Percentiles rank a stretch among this genome's conserved stretches.
Evolutionary conservation across 2,888 invertebrate genomes (phyloP).

Genomic region (Mellilla xanthometata): DNA sequence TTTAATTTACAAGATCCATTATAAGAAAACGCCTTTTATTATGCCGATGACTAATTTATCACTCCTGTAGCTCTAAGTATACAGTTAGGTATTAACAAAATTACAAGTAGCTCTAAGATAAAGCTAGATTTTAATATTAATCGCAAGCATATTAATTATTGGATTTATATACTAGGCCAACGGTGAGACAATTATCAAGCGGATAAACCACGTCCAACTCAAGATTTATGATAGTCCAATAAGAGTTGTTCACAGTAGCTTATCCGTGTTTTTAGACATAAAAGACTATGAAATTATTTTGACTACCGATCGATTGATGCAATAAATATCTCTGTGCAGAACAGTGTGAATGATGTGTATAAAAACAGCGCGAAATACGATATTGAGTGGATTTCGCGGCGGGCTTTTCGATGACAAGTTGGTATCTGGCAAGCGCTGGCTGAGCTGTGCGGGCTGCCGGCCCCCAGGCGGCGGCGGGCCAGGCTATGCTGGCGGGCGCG

Average conservation of each 20-base stretch:
- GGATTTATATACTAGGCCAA: too few relatives aligned
- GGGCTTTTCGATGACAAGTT: conserved; percentile 52
- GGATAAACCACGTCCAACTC: not conserved
- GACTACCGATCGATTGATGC: conserved; percentile 34
- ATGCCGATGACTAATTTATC: too few relatives aligned
- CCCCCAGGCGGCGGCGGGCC: conserved; percentile 12
- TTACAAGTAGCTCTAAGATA: too few relatives aligned
- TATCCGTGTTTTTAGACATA: conserved; percentile 15
- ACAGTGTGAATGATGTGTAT: conserved; percentile 41
- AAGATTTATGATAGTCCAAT: conserved; percentile 9
- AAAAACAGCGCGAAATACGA: conserved; percentile 53
- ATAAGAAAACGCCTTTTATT: not conserved
- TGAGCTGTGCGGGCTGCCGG: conserved; percentile 38
- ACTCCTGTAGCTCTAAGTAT: too few relatives aligned
- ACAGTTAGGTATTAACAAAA: too few relatives aligned
- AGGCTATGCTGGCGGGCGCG: conserved; percentile 32
- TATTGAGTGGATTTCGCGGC: conserved; percentile 55
- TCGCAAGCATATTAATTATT: too few relatives aligned
- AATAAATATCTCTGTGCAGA: conserved; percentile 48
- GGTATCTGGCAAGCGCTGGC: conserved; percentile 43
- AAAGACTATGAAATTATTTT: conserved; percentile 28
- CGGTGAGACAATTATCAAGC: not conserved
- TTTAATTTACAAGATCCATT: conserved; percentile 1
- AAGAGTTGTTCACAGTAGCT: conserved; percentile 7
- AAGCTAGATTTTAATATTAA: too few relatives aligned